Conservation (phyloP, 2,113 vertebrate genomes). For the Seriola rivoliana region DNA sequence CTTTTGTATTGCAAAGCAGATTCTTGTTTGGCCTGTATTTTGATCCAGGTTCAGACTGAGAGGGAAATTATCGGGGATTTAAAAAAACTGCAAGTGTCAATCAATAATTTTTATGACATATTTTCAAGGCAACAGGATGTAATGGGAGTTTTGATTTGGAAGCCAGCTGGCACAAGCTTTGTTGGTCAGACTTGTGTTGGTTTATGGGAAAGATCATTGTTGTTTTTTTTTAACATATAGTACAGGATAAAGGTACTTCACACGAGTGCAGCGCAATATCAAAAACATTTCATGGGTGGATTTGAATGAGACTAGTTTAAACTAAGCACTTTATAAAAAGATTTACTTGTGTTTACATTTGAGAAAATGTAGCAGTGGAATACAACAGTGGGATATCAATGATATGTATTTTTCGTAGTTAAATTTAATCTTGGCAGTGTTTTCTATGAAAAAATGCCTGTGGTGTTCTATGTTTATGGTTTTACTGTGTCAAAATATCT, state of each 20-base stretch:
- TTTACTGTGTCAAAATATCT: constrained; percentile 41
- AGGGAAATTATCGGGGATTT: not conserved
- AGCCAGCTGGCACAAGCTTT: not conserved
- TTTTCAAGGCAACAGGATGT: not conserved
- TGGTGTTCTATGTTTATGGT: constrained; percentile 14
- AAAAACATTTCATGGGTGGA: not conserved
- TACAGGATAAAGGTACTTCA: not conserved
- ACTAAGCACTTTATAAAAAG: constrained; percentile 72
- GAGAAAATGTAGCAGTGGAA: constrained; percentile 42
- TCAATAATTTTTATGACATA: constrained; percentile 10
- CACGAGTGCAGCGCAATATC: constrained; percentile 4
- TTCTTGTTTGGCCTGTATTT: constrained; percentile 23
- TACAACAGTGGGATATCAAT: not conserved
- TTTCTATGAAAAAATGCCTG: constrained; percentile 46
- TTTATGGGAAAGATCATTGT: not conserved
- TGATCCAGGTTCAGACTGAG: not conserved
- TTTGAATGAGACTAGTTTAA: constrained; percentile 34
- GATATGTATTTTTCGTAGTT: not conserved
- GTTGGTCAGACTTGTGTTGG: not conserved
- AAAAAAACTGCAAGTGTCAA: constrained; percentile 23
- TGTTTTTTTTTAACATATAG: not conserved
- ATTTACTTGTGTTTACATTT: constrained; percentile 61
- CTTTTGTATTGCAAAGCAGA: constrained; percentile 23
- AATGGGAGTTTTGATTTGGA: not conserved
- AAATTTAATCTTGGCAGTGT: constrained; percentile 24